Conservation (phyloP, 92 coral and sea anemone genomes). For the Pocillopora meandrina region DNA sequence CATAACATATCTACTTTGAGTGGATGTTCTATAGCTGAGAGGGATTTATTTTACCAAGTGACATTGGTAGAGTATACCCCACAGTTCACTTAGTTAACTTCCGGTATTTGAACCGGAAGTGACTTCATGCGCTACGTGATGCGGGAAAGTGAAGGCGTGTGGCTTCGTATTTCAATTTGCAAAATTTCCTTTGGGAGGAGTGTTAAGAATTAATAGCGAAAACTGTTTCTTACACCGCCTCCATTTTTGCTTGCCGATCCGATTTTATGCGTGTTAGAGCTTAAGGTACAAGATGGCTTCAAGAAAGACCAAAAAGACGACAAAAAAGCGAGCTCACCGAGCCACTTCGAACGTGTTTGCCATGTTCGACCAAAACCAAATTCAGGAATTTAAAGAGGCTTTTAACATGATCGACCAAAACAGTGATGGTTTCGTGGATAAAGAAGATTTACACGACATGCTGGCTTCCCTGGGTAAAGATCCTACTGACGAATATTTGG, state of each 20-base stretch:
- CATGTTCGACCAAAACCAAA: slow-evolving; percentile 98
- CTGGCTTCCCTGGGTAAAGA: slow-evolving; percentile 98
- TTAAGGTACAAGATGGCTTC: slow-evolving; percentile 63
- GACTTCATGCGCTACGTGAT: neutral
- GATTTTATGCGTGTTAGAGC: neutral
- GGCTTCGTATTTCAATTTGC: neutral
- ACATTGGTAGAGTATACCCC: too few relatives aligned
- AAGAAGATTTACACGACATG: slow-evolving; percentile 99
- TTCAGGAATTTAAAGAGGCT: slow-evolving; percentile 99
- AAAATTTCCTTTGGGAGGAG: slow-evolving; percentile 31
- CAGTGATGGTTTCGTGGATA: slow-evolving; percentile 98
- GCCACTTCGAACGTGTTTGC: slow-evolving; percentile 99
- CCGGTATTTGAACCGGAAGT: slow-evolving; percentile 20
- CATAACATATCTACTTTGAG: too few relatives aligned
- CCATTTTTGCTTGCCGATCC: neutral
- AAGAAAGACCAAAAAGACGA: slow-evolving; percentile 88
- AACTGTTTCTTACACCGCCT: neutral
- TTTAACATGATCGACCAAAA: slow-evolving; percentile 99
- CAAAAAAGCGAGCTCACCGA: slow-evolving; percentile 95
- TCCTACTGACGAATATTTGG: slow-evolving; percentile 90
- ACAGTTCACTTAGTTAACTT: neutral
- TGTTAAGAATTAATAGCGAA: neutral
- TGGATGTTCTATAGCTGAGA: too few relatives aligned
- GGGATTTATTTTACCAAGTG: too few relatives aligned
- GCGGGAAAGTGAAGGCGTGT: slow-evolving; percentile 16